These are phyloP conservation scores for Butorides virescens DNA, from an alignment of 2,113 vertebrate species.

Conservation along the genomic window DNA sequence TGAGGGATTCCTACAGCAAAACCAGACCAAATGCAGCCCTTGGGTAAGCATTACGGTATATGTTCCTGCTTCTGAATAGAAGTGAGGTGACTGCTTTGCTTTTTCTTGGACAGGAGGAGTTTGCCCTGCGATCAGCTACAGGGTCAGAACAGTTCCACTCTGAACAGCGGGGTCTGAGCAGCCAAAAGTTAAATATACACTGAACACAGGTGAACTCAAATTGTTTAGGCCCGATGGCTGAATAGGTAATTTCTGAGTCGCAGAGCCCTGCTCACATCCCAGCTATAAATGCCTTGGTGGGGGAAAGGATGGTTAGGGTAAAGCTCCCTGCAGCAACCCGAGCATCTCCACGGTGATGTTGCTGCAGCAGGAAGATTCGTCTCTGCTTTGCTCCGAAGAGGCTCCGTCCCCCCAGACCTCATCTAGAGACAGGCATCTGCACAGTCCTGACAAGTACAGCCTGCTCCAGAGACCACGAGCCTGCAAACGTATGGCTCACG, in stretches of 20 bases:
- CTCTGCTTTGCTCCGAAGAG: not conserved
- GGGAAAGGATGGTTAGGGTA: not conserved
- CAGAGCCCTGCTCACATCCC: not conserved
- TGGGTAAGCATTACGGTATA: not conserved
- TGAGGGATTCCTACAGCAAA: not conserved
- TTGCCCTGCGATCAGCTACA: not conserved
- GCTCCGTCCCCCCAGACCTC: not conserved
- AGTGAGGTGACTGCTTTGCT: not conserved
- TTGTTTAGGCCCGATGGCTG: fast-evolving
- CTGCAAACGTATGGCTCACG: not conserved
- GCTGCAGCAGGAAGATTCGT: not conserved
- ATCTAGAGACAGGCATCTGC: not conserved
- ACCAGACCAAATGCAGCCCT: not conserved
- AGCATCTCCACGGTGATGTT: not conserved
- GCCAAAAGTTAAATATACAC: not conserved
- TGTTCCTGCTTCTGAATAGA: not conserved
- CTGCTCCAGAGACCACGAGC: not conserved
- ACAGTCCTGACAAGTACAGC: not conserved
- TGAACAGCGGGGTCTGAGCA: not conserved
- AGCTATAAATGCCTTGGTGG: not conserved
- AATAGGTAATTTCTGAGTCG: not conserved
- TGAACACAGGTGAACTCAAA: not conserved
- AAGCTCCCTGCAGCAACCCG: not conserved
- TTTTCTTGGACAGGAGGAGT: not conserved
- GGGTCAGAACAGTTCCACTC: not conserved